A percentile compares a stretch with the other conserved stretches of the same genome.
These are phyloP conservation scores for Menidia beryllina DNA, from an alignment of 2,113 vertebrate genomes.

Conservation along the genomic window DNA sequence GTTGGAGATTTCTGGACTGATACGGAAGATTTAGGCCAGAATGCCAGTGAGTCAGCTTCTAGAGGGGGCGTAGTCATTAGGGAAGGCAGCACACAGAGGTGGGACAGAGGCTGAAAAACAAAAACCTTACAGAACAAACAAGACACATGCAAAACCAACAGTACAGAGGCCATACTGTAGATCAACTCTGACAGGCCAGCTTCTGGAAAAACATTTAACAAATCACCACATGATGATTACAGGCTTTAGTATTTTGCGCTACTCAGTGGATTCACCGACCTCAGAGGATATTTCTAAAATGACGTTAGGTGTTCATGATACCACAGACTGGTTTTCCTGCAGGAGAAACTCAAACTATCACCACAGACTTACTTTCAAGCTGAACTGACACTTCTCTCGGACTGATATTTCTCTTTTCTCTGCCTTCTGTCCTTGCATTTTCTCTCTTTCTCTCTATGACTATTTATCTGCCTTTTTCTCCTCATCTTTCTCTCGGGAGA, in stretches of 20 bases:
- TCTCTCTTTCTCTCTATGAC: constrained; percentile 66
- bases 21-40: background rate
- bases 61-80: constrained; percentile 5
- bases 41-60: constrained; percentile 26
- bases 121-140: constrained; percentile 61
- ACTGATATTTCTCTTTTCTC: constrained; percentile 58
- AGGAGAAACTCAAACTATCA: constrained; percentile 73
- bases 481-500: constrained; percentile 87
- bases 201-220: constrained; percentile 32
- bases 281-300: constrained; percentile 34
- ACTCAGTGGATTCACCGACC: constrained; percentile 6
- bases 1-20: constrained; percentile 30
- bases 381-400: constrained; percentile 79
- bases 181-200: constrained; percentile 24
- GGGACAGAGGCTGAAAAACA: constrained; percentile 55
- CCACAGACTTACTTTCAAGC: constrained; percentile 77
- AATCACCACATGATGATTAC: constrained; percentile 24
- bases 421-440: constrained; percentile 71
- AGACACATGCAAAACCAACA: constrained; percentile 61
- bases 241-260: constrained; percentile 40
- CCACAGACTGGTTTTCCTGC: constrained; percentile 42
- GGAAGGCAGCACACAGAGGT: constrained; percentile 38
- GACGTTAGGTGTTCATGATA: constrained; percentile 37
- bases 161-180: constrained; percentile 29
- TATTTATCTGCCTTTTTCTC: constrained; percentile 60